Evolutionary conservation across 1,140 invertebrate genomes (phyloP).

Genomic region (Ptiloglossa arizonensis): DNA sequence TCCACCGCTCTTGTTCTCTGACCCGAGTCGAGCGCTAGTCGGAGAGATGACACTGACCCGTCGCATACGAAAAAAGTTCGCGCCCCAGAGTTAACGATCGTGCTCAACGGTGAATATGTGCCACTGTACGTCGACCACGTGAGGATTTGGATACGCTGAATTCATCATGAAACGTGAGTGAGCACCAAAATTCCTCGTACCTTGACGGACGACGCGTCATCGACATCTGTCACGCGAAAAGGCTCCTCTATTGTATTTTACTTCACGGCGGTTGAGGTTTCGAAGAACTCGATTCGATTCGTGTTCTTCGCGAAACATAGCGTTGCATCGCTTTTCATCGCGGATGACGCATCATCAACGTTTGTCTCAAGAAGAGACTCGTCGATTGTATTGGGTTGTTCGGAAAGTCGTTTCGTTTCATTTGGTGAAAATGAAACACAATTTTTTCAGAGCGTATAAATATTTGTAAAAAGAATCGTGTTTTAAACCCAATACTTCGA

Average conservation of each 20-base stretch:
- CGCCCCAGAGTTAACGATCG: neutral
- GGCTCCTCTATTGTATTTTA: neutral
- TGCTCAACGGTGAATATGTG: neutral
- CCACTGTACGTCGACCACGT: neutral
- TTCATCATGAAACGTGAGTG: conserved; percentile 58
- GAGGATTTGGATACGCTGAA: conserved; percentile 11
- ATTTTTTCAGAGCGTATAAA: no score
- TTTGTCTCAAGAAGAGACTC: no score
- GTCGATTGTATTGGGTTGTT: no score
- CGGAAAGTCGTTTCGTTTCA: no score
- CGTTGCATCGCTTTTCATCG: no score
- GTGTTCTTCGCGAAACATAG: no score
- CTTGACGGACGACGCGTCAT: neutral
- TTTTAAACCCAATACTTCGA: no score
- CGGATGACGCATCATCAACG: no score
- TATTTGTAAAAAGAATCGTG: no score
- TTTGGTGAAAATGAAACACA: no score
- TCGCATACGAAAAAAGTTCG: conserved; percentile 10
- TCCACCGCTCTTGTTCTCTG: conserved; percentile 60
- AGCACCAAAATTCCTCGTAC: no score
- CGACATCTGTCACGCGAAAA: neutral
- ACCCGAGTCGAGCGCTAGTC: conserved; percentile 27
- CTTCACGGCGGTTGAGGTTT: neutral
- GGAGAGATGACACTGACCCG: conserved; percentile 26
- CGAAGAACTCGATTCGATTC: neutral